Conservation (phyloP, 2,797 vertebrate genomes). For the Pseudochirops corinnae region DNA sequence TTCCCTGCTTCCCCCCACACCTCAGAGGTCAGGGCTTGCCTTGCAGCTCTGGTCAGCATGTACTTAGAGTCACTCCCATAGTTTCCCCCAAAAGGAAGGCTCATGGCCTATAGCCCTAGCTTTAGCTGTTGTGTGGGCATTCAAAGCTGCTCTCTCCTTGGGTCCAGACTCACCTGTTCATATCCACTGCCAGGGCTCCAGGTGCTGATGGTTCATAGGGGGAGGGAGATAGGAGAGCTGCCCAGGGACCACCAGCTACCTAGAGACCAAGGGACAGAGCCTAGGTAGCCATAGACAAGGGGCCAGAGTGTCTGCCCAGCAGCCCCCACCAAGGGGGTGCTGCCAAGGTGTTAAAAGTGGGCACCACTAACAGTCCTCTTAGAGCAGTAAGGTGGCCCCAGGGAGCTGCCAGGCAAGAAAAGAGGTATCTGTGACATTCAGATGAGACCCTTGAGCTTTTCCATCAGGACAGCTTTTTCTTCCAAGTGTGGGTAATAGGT, state of each 20-base stretch:
- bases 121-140: background rate
- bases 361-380: no score
- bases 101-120: background rate
- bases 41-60: no score
- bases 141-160: constrained; percentile 25
- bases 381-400: background rate
- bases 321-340: background rate
- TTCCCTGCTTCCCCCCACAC: no score
- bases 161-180: background rate
- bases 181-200: background rate
- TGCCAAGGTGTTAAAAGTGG: background rate
- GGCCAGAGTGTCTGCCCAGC: no score
- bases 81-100: background rate
- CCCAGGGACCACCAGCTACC: background rate
- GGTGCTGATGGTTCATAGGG: background rate
- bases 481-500: background rate
- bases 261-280: background rate
- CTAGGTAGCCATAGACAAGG: background rate
- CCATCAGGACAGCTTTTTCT: background rate
- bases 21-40: no score
- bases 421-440: background rate
- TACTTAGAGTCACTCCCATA: no score
- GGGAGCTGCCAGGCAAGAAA: background rate
- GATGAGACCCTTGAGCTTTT: background rate
- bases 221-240: background rate